Percentiles rank a stretch among this genome's conserved stretches.
These are phyloP conservation scores for Caenorhabditis sinica DNA, from an alignment of 2,888 invertebrate species.

Conservation along the genomic window DNA sequence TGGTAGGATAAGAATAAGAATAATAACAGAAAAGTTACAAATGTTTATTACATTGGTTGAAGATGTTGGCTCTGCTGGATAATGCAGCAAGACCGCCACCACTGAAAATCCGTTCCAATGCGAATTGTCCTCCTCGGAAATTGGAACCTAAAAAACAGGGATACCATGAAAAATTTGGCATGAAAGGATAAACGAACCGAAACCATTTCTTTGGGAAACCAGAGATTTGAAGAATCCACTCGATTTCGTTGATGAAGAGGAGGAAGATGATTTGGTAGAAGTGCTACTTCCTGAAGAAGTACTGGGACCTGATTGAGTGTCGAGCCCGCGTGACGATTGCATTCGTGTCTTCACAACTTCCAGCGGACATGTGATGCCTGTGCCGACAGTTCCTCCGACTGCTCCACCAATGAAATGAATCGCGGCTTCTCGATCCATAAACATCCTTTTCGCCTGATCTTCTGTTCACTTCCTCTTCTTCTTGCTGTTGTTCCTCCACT, in stretches of 20 bases:
- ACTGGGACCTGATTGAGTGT: conserved; percentile 62
- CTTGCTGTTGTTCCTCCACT: conserved; percentile 32
- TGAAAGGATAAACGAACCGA: conserved; percentile 35
- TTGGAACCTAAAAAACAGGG: conserved; percentile 49
- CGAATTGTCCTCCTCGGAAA: conserved; percentile 59
- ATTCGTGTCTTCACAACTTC: conserved; percentile 82
- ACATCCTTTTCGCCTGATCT: conserved; percentile 84
- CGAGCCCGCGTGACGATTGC: conserved; percentile 76
- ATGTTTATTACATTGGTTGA: conserved; percentile 30
- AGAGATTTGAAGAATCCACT: conserved; percentile 55
- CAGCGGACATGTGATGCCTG: conserved; percentile 81
- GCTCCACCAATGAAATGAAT: conserved; percentile 83
- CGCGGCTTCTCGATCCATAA: conserved; percentile 80
- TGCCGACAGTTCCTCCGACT: conserved; percentile 82
- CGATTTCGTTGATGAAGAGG: conserved; percentile 30
- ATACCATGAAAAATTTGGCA: background rate
- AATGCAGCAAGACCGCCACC: conserved; percentile 13
- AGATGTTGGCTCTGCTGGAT: conserved; percentile 38
- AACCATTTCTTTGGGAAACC: conserved; percentile 48
- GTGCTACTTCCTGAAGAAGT: conserved; percentile 67
- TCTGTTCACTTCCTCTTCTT: background rate
- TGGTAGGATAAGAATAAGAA: conserved; percentile 14
- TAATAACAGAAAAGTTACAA: background rate
- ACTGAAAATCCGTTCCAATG: conserved; percentile 46
- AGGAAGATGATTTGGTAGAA: conserved; percentile 16